Evolutionary conservation across 2,888 invertebrate genomes (phyloP), one percentile per base, ranked within the genome.

Genomic region (Azorinus chamasolen): DNA sequence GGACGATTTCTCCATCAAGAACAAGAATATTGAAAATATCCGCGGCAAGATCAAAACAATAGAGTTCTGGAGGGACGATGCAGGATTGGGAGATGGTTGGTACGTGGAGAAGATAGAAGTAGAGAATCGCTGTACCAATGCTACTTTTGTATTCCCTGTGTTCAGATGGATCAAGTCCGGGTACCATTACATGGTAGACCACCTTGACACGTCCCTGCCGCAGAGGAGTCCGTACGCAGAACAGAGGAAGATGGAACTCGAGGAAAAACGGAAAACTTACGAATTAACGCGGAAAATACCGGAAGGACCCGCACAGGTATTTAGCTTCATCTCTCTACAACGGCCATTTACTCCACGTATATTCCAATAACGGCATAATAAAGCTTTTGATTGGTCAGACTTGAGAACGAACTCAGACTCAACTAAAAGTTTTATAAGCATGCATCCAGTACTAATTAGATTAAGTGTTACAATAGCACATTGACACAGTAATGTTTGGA

Each of bases 161-260:
- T 86, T 92, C 68, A 86, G 93, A 16, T 94, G 94, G 94, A 89
- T 94, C 57, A 87, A 89, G 39, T 80, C 92, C 0, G 85, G 90
- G 51, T 76, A 80, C 16, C 89, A 88, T 22, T 93, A 93, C 81
- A 71, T 88, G 20, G 88, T 94, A 50, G 74, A 83, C 12, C 89
- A 91, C 79, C 90, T 90, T 68, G 93, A 93, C 73, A 91, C 92
- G 3, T 84, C 87, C 46, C 86, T 94, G 48, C 94, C 94, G 0
- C 93, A 93, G 83, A 72, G 85, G 45, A 93, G 93, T 61, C 88
- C 88, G 1, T 84, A 91, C 59, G 71, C 58, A 0, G 91, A 93
- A n/a, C 91, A 92, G 71, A 83, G 94, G 45, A 76, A 80, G 16
- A 79, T 85, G 61, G 93, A 94, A 73, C 83, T 94, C 46, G 87